These are phyloP conservation scores for Eupithecia dodoneata DNA, from an alignment of 2,888 invertebrate genomes.

Conservation along the genomic window DNA sequence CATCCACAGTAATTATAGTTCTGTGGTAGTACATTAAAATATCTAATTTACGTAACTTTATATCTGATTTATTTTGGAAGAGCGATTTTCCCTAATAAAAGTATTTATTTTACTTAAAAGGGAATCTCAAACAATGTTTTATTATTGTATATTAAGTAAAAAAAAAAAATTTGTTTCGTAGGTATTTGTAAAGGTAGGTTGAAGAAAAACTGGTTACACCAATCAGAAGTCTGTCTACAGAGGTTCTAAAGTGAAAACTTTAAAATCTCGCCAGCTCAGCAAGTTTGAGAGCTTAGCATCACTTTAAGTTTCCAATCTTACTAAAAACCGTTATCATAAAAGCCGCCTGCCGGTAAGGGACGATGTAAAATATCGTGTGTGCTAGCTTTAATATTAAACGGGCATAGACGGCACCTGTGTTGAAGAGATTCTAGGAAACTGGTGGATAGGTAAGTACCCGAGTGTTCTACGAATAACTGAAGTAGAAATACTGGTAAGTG, in stretches of 20 bases:
- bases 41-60: too few species aligned
- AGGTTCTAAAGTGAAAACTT: constrained; percentile 27
- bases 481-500: not conserved
- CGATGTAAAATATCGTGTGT: constrained; percentile 63
- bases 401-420: constrained; percentile 45
- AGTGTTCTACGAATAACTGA: not conserved
- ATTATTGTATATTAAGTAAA: too few species aligned
- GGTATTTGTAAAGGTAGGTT: not conserved
- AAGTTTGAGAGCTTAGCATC: constrained; percentile 40
- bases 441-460: not conserved
- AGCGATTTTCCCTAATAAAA: too few species aligned
- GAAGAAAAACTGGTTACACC: not conserved
- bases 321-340: constrained; percentile 63
- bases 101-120: too few species aligned
- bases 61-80: too few species aligned
- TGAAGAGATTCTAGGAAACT: constrained; percentile 5
- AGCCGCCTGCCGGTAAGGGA: constrained; percentile 54
- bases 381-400: constrained; percentile 67
- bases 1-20: too few species aligned
- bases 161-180: too few species aligned
- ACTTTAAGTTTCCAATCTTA: constrained; percentile 64
- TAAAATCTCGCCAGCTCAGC: constrained; percentile 33
- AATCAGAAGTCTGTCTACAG: constrained; percentile 1
- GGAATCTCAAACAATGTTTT: too few species aligned
- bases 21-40: too few species aligned